Conservation (phyloP, 2,113 vertebrate genomes). For the Puntigrus tetrazona region DNA sequence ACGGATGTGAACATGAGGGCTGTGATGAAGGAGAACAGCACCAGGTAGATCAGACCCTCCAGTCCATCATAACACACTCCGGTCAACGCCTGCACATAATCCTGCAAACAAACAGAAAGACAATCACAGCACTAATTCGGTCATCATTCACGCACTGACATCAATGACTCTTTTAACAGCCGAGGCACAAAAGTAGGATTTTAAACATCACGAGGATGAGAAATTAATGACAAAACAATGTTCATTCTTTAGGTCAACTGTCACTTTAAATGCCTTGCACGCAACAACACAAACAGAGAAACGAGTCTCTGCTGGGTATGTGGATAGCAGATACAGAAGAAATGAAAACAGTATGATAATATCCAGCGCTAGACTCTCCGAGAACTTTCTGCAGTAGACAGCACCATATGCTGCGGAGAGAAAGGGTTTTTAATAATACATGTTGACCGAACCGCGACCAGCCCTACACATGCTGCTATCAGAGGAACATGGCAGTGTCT, state of each 20-base stretch:
- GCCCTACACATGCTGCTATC: not conserved
- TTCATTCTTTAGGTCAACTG: not conserved
- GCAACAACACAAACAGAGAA: not conserved
- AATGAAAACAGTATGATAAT: not conserved
- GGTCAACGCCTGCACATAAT: conserved; percentile 91
- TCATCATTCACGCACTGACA: conserved; percentile 29
- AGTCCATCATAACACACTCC: conserved; percentile 96
- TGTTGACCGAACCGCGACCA: not conserved
- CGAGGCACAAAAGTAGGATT: not conserved
- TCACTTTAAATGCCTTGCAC: not conserved
- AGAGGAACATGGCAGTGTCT: not conserved
- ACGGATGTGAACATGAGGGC: conserved; percentile 98
- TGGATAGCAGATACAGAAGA: not conserved
- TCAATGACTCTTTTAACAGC: not conserved
- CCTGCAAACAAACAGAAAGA: conserved; percentile 71
- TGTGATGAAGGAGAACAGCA: conserved; percentile 95
- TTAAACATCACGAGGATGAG: not conserved
- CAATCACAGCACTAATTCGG: not conserved
- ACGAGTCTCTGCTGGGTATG: not conserved
- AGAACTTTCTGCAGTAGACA: not conserved
- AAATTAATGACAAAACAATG: not conserved
- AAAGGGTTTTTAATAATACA: conserved; percentile 39
- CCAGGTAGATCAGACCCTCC: conserved; percentile 96
- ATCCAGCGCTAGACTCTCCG: not conserved
- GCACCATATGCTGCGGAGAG: conserved; percentile 7